These are phyloP conservation scores for Ceriagrion tenellum DNA, from an alignment of 2,888 invertebrate species.

Conservation along the genomic window DNA sequence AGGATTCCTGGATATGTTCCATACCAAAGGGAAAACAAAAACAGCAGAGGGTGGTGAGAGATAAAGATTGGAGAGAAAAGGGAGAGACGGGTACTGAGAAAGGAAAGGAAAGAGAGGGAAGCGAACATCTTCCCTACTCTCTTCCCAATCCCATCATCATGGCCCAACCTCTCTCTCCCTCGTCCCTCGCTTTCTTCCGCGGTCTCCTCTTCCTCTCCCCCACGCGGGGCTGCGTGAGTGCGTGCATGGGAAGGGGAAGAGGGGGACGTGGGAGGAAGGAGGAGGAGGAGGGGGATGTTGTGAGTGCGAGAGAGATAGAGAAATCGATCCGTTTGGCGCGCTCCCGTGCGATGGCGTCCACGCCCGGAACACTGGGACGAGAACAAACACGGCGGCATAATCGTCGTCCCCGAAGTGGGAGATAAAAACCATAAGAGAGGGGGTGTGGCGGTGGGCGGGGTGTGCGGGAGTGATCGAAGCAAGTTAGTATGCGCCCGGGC, in stretches of 20 bases:
- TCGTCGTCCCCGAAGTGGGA: constrained; percentile 62
- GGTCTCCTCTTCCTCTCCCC: background rate
- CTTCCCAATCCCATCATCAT: background rate
- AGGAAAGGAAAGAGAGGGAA: background rate
- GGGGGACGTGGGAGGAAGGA: background rate
- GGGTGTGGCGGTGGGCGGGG: background rate
- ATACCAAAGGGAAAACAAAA: background rate
- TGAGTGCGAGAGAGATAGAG: background rate
- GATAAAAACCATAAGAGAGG: constrained; percentile 52
- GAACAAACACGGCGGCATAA: constrained; percentile 59
- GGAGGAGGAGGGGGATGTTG: background rate
- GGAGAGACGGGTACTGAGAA: background rate
- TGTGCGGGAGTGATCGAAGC: too few relatives aligned
- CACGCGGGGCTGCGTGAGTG: background rate
- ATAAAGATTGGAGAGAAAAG: background rate
- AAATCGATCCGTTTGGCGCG: constrained; percentile 47
- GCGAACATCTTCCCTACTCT: background rate
- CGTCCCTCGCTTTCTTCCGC: background rate
- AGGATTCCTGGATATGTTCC: background rate
- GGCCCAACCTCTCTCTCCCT: background rate
- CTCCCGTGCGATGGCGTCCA: constrained; percentile 57
- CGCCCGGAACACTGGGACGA: constrained; percentile 35
- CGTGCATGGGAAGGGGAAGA: background rate
- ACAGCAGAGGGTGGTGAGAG: background rate
- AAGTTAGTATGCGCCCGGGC: background rate